Percentiles rank a stretch among this genome's conserved stretches.
These are phyloP conservation scores for Sphyrna mokarran DNA, from an alignment of 2,113 vertebrate species.

Conservation along the genomic window DNA sequence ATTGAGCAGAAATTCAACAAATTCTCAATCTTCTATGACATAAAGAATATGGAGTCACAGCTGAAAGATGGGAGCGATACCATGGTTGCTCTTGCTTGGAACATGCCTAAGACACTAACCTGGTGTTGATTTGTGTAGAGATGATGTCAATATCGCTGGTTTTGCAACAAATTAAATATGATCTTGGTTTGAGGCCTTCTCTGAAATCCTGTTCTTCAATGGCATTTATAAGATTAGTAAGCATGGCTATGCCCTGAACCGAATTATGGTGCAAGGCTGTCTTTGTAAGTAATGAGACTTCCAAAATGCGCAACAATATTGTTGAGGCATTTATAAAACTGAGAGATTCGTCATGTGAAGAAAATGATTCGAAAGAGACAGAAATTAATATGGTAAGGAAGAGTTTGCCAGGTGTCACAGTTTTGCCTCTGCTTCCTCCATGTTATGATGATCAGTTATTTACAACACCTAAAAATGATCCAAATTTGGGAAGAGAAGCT, in stretches of 20 bases:
- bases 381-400: too few relatives aligned
- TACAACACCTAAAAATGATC: too few relatives aligned
- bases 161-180: neutral
- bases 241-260: neutral
- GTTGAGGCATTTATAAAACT: neutral
- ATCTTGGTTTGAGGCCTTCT: neutral
- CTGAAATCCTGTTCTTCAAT: neutral
- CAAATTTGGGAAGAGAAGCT: too few relatives aligned
- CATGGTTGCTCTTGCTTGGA: neutral
- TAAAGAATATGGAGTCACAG: neutral
- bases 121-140: neutral
- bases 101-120: neutral
- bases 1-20: neutral
- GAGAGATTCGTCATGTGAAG: too few relatives aligned
- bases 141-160: neutral
- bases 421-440: too few relatives aligned
- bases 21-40: neutral
- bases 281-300: neutral
- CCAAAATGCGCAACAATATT: neutral
- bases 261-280: neutral
- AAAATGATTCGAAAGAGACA: too few relatives aligned
- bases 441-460: too few relatives aligned
- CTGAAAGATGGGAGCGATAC: neutral
- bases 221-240: neutral
- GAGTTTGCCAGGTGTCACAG: too few relatives aligned